Evolutionary conservation across 2,888 invertebrate species (phyloP), one percentile per base, ranked within the genome.

Genomic region (Aethes cnicana): DNA sequence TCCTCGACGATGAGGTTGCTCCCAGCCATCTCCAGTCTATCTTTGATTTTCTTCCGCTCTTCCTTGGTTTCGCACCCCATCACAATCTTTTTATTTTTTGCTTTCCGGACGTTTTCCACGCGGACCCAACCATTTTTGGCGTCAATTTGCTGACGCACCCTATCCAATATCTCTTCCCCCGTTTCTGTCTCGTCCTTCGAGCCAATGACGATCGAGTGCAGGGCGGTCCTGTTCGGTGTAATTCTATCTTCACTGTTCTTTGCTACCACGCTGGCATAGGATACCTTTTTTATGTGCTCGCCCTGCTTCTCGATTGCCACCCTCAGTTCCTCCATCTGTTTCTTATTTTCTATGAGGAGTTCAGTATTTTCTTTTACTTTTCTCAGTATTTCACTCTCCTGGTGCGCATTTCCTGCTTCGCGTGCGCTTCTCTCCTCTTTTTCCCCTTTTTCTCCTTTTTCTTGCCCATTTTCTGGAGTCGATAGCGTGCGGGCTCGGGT

Each of bases 101-200:
- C 43, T 7, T 58, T 58, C 9, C 53, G 42, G 0, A 56, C 11
- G 6, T 20, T 33, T 2, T 55, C 55, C 1, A 58, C 26, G 11
- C 11, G 14, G 1, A 55, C n/a, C 9, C 56, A 28, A 0, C n/a
- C 49, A 1, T 43, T 42, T 14, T 46, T 56, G 0, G 56, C 55
- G 1, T 52, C 39, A 0, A 59, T 16, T 0, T 36, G 39, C n/a
- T 12, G 9, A 17, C 53, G 37, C 0, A 54, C 9, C n/a, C n/a
- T 44, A 0, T 28, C 21, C 4, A 55, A 0, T 0, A 55, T 53
- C 3, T 47, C 32, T 1, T 47, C 55, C 7, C 55, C 50, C 2
- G 53, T 55, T 6, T 50, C 48, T 0, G 6, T n/a, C 16, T 41
- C 42, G 5, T 44, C 11, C 0, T 4, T 11, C 0, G 57, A 47